Evolutionary conservation across 2,113 vertebrate genomes (phyloP).

Genomic region (Tenebrosternarchus preto): DNA sequence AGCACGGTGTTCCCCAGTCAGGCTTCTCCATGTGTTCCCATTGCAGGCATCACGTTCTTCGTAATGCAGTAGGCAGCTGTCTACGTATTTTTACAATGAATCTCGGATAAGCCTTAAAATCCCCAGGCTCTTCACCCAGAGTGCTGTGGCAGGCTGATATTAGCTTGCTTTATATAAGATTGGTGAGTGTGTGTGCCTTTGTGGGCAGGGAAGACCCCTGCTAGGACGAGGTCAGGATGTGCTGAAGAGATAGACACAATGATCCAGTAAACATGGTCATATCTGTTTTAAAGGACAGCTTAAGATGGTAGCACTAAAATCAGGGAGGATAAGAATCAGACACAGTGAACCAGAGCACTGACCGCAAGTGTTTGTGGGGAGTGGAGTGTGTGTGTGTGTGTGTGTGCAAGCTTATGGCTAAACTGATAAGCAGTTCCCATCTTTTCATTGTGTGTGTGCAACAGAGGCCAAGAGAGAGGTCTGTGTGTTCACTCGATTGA

Average conservation of each 20-base stretch:
- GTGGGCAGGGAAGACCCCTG: neutral
- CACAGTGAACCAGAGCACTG: constrained; percentile 3
- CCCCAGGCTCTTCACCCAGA: neutral
- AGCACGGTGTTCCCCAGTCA: too few relatives aligned
- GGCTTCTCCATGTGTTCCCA: neutral
- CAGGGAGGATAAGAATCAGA: constrained; percentile 4
- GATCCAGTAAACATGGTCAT: constrained; percentile 25
- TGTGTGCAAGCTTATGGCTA: neutral
- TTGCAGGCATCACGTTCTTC: neutral
- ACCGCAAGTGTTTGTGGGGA: neutral
- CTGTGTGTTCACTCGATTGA: constrained; percentile 5
- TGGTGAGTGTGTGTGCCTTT: neutral
- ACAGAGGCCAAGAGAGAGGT: neutral
- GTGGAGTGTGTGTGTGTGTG: constrained; percentile 10
- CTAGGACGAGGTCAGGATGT: constrained; percentile 15
- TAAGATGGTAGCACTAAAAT: constrained; percentile 23
- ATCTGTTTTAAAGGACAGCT: constrained; percentile 30
- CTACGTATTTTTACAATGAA: neutral
- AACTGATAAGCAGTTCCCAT: constrained; percentile 1
- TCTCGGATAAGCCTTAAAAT: neutral
- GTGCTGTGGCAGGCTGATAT: neutral
- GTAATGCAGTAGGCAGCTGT: neutral
- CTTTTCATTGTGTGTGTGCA: constrained; percentile 7
- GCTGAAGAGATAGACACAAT: constrained; percentile 20
- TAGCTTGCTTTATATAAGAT: constrained; percentile 3